These are phyloP conservation scores for Podotricha telesiphe DNA, from an alignment of 2,888 invertebrate genomes.

Conservation along the genomic window DNA sequence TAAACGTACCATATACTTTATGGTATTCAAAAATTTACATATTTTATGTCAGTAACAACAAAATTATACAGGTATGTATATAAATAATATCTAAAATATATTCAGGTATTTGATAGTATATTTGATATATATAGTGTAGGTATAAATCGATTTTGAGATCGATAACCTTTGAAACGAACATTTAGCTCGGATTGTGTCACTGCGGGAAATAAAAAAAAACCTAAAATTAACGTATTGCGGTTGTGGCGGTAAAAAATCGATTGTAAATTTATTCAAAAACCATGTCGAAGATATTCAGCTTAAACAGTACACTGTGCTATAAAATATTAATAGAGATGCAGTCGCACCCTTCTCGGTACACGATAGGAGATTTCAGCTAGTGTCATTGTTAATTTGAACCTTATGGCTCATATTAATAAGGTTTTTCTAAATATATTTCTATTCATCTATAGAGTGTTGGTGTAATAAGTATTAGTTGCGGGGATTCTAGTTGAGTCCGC, in stretches of 20 bases:
- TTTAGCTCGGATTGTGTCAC: constrained; percentile 24
- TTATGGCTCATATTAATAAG: constrained; percentile 16
- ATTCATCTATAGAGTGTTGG: constrained; percentile 24
- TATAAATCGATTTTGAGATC: constrained; percentile 19
- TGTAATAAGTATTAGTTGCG: constrained; percentile 57
- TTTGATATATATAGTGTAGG: constrained; percentile 12
- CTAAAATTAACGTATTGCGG: constrained; percentile 18
- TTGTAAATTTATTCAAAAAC: constrained; percentile 35
- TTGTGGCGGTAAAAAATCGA: constrained; percentile 21
- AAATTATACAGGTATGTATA: neutral
- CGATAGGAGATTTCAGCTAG: constrained; percentile 31
- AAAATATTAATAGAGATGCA: constrained; percentile 78
- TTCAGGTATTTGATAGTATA: constrained; percentile 12
- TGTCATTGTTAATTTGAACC: constrained; percentile 24
- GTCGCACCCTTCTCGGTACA: constrained; percentile 55
- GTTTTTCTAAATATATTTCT: constrained; percentile 3
- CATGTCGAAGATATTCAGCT: constrained; percentile 55
- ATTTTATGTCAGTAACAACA: neutral
- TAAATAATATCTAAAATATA: neutral
- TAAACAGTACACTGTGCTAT: constrained; percentile 73
- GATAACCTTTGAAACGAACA: constrained; percentile 13
- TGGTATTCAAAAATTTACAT: neutral
- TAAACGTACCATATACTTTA: neutral
- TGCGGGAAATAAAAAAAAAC: constrained; percentile 9
- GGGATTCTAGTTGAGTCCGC: constrained; percentile 47